Base-by-base conservation (phyloP, 2,797 vertebrate species). In the Sebastes oblongus region DNA sequence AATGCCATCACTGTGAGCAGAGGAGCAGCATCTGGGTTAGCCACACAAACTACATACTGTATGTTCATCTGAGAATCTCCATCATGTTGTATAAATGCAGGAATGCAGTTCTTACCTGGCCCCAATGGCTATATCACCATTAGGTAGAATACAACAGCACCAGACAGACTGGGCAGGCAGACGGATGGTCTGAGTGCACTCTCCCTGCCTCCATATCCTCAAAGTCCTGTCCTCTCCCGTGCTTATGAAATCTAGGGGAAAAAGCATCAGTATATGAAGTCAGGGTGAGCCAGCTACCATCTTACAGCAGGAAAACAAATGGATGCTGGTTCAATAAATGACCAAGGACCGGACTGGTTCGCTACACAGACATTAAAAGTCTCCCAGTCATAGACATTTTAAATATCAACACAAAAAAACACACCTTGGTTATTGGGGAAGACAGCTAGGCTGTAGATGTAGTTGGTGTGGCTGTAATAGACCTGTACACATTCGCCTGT, bases 401-500 rank as follows among this genome's bases (percentile, higher is more conserved):
- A 72, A 86, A 58, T 32, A 46, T 59, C 3, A 18, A 65, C 9
- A 16, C 6, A 50, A 27, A 54, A 29, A n/a, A 83, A 81, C 95
- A 86, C 91, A 99, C 98, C 98, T 96, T 96, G 94, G 88, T 94
- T 93, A 14, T 96, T 96, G 83, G 98, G 97, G 82, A 99, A 98
- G 56, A 99, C 94, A 30, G 96, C 96, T 84, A 99, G 93, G 87
- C 97, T 98, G 93, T 99, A 99, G 91, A 99, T 99, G 75, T 97
- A 99, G 96, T 98, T 99, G 84, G 98, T 98, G 92, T 99, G 98
- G 71, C 97, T 96, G 84, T 97, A 97, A 91, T 97, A 99, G 69
- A 98, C 94, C 84, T 99, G 96, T 30, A 97, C 90, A 88, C 98
- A 99, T 71, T 98, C 96, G 5, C 98, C 98, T 55, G 96, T 95